Evolutionary conservation across 2,113 vertebrate species (phyloP).

Genomic region (Saguinus midas): DNA sequence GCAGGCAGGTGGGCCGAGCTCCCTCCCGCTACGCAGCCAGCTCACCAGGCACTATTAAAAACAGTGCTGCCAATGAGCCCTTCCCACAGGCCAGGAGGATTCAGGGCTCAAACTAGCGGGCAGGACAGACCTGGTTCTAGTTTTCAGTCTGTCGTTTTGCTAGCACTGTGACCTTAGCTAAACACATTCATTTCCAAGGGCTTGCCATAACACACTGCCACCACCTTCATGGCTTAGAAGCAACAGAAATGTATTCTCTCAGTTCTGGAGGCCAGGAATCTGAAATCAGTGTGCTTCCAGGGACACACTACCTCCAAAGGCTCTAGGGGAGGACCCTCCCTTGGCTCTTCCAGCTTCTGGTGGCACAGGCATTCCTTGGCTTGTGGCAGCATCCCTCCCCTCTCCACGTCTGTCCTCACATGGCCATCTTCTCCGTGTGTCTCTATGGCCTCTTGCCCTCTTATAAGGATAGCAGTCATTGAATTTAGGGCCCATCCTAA

Average conservation of each 20-base stretch:
- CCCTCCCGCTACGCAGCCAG: not conserved
- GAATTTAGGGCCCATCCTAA: not conserved
- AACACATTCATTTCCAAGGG: not conserved
- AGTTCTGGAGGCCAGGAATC: not conserved
- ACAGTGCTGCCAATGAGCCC: too few relatives aligned
- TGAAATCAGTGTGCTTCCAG: not conserved
- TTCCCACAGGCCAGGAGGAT: too few relatives aligned
- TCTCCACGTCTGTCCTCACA: not conserved
- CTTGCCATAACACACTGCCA: not conserved
- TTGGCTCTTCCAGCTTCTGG: not conserved
- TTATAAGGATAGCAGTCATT: not conserved
- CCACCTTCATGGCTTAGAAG: not conserved
- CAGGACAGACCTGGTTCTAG: not conserved
- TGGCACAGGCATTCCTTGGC: not conserved
- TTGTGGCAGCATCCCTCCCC: not conserved
- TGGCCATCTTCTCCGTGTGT: not conserved
- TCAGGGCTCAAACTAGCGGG: not conserved
- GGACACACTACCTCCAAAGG: too few relatives aligned
- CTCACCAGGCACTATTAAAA: fast-evolving
- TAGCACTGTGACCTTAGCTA: not conserved
- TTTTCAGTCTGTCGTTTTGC: not conserved
- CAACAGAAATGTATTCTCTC: not conserved
- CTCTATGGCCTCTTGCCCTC: not conserved
- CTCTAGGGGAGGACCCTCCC: not conserved
- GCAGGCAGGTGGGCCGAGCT: not conserved